Evolutionary conservation across 2,113 vertebrate species (phyloP).

Genomic region (Phalacrocorax aristotelis): DNA sequence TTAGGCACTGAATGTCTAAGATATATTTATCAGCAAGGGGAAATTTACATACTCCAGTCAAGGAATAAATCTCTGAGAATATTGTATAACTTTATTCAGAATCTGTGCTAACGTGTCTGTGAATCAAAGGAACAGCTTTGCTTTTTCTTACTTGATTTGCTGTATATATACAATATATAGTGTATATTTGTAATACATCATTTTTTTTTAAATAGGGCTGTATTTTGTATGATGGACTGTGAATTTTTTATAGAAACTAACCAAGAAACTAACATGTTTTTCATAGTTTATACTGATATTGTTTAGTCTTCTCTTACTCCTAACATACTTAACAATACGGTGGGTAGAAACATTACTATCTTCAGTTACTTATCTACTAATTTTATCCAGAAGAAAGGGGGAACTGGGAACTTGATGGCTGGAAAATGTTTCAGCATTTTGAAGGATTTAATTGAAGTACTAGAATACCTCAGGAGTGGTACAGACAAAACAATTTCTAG

Average conservation of each 20-base stretch:
- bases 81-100: neutral
- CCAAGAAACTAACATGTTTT: neutral
- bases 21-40: neutral
- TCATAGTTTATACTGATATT: neutral
- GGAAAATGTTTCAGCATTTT: slow-evolving; percentile 17
- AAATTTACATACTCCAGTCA: neutral
- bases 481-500: slow-evolving; percentile 3
- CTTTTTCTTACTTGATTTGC: neutral
- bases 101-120: neutral
- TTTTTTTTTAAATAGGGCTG: neutral
- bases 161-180: neutral
- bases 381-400: neutral
- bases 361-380: neutral
- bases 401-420: neutral
- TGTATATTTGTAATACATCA: neutral
- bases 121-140: neutral
- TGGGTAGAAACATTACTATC: neutral
- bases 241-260: neutral
- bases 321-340: neutral
- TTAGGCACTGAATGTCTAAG: neutral
- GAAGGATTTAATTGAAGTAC: slow-evolving; percentile 7
- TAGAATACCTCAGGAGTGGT: slow-evolving; percentile 2
- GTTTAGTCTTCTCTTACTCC: neutral
- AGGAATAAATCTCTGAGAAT: neutral
- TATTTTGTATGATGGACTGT: neutral